A percentile compares a stretch with the other conserved stretches of the same genome.
phyloP scores from a whole-genome alignment of 2,113 vertebrate genomes.

The Oryctolagus cuniculus region DNA sequence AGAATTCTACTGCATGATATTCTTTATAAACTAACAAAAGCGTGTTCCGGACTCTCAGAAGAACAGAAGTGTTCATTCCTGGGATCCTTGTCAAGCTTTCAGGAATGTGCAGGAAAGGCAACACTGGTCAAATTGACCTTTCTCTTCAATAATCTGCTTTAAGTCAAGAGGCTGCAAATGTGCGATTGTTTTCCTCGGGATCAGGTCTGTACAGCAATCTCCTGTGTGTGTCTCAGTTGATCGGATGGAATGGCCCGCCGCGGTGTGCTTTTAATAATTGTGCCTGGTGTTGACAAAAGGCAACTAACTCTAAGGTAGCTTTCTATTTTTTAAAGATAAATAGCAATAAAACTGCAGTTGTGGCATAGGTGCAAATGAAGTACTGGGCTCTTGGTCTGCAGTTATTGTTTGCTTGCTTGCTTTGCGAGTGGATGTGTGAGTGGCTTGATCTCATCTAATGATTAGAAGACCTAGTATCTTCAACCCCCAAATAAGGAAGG shows the following conservation, averaged over 20 bases:
- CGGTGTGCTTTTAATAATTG: constrained; percentile 23
- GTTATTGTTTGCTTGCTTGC: background rate
- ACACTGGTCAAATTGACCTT: background rate
- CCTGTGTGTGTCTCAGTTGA: background rate
- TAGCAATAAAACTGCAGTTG: background rate
- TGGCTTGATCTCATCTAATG: background rate
- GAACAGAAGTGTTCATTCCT: background rate
- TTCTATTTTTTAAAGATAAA: constrained; percentile 18
- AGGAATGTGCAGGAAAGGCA: background rate
- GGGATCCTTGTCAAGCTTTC: constrained; percentile 10
- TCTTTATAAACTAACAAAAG: constrained; percentile 55
- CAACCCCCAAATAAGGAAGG: background rate
- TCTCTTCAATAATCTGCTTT: constrained; percentile 26
- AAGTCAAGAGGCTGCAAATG: background rate
- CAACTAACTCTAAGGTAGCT: background rate
- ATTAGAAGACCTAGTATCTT: background rate
- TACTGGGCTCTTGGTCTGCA: fast-evolving
- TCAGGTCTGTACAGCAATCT: background rate
- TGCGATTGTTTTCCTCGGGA: constrained; percentile 14
- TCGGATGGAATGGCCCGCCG: background rate
- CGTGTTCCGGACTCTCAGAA: background rate
- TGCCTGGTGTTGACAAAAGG: background rate
- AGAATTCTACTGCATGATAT: background rate
- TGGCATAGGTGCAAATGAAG: background rate
- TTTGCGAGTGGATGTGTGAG: background rate